Evolutionary conservation across 2,113 vertebrate species (phyloP), one percentile per base, ranked within the genome.

Genomic region (Chaenogobius annularis): DNA sequence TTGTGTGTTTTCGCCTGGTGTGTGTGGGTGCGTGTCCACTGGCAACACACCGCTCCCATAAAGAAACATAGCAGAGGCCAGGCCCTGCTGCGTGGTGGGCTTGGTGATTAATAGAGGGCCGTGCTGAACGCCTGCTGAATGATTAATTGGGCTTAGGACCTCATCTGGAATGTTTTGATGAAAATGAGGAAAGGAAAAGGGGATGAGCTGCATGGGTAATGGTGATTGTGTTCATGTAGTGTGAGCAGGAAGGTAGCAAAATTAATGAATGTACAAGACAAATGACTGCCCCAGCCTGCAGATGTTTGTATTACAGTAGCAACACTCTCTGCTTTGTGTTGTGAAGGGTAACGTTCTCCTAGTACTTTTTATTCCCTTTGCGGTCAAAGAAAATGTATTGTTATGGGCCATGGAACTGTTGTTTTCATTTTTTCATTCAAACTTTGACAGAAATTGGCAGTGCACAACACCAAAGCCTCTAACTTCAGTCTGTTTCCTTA

Each of bases 131-230:
- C 80, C 81, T 85, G 72, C 72, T 67, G 72, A 76, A 83, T 88
- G 85, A 92, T 90, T 91, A 91, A 92, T 89, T 91, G 90, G 88
- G 84, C 90, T 90, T 89, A 93, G 76, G 89, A 92, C 91, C 91
- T 90, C 88, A 90, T 92, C 87, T 90, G 81, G 85, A 88, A 81
- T 88, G 87, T 90, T 92, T 87, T 91, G 85, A 92, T 92, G 89
- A 89, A 89, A 91, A 88, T 89, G 78, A 92, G 83, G 82, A 85
- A 81, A 72, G 82, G 77, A 87, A 88, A 83, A 87, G 72, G 67
- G 75, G 62, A 70, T 78, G 77, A 75, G 75, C 59, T 66, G 54
- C 46, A 52, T 50, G 43, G 72, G 58, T 72, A 68, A 70, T 68
- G 62, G 22, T 61, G 50, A 64, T 64, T 70, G 68, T 69, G 50